phyloP scores from a whole-genome alignment of 2,113 vertebrate genomes.

The Chloropsis hardwickii region DNA sequence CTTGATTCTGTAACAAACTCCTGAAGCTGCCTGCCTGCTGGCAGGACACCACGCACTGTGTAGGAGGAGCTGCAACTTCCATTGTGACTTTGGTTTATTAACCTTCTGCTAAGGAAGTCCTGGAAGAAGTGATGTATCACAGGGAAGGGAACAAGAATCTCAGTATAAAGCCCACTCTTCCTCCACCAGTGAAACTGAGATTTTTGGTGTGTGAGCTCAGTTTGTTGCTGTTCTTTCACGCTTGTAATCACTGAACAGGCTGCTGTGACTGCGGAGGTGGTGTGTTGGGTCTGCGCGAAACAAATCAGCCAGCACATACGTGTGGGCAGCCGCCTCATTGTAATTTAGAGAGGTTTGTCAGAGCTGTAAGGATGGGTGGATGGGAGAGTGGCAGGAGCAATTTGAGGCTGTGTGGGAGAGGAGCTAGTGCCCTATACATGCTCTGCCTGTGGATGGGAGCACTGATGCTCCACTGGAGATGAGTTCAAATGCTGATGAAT shows the following conservation, averaged over 20 bases:
- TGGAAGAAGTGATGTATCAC: not conserved
- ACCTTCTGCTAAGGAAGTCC: not conserved
- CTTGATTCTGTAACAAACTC: not conserved
- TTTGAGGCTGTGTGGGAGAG: not conserved
- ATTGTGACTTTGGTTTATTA: not conserved
- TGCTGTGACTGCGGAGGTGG: slow-evolving; percentile 60
- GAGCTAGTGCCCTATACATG: not conserved
- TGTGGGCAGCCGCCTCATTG: slow-evolving; percentile 52
- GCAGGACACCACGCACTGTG: not conserved
- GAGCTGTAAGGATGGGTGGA: not conserved
- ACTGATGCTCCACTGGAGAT: not conserved
- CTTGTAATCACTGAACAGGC: slow-evolving; percentile 35
- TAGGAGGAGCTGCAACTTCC: not conserved
- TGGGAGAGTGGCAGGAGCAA: not conserved
- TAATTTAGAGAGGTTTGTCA: slow-evolving; percentile 18
- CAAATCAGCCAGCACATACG: slow-evolving; percentile 35
- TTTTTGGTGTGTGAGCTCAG: not conserved
- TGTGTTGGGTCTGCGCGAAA: slow-evolving; percentile 41
- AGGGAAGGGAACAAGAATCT: not conserved
- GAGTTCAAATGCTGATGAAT: not conserved
- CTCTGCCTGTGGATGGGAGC: not conserved
- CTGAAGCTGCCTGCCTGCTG: not conserved
- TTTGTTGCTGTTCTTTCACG: not conserved
- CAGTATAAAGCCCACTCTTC: not conserved
- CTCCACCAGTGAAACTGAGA: not conserved